These are phyloP conservation scores for Stigmatopora nigra DNA, from an alignment of 2,113 vertebrate genomes.

Conservation along the genomic window DNA sequence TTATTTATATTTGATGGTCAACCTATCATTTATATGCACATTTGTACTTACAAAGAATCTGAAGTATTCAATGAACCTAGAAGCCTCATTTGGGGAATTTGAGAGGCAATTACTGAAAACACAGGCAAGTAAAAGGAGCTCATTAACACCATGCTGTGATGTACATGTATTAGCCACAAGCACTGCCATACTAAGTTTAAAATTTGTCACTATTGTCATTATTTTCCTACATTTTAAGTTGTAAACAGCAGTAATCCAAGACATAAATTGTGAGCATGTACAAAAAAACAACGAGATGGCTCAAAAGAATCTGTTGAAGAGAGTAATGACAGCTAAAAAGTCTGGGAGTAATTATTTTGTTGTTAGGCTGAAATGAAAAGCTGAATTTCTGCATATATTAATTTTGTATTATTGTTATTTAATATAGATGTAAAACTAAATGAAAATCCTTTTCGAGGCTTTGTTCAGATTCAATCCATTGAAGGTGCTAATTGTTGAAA, in stretches of 20 bases:
- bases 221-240: neutral
- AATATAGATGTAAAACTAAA: neutral
- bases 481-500: constrained; percentile 4
- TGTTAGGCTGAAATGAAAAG: constrained; percentile 8
- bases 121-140: neutral
- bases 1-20: too few species aligned
- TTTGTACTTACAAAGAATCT: too few species aligned
- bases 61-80: too few species aligned
- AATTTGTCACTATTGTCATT: neutral
- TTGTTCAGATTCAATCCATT: constrained; percentile 2
- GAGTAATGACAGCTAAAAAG: neutral
- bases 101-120: too few species aligned
- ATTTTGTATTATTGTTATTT: neutral
- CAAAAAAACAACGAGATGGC: neutral
- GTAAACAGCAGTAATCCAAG: neutral
- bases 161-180: neutral
- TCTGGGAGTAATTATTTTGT: constrained; percentile 23
- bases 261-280: neutral
- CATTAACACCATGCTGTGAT: neutral
- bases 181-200: neutral
- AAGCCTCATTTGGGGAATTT: too few species aligned
- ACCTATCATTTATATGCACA: too few species aligned
- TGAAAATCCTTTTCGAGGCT: neutral
- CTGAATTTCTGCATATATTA: too few species aligned
- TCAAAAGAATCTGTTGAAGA: neutral